These are phyloP conservation scores for Ernsta delagoae DNA, from an alignment of 2,888 invertebrate genomes.

Conservation along the genomic window DNA sequence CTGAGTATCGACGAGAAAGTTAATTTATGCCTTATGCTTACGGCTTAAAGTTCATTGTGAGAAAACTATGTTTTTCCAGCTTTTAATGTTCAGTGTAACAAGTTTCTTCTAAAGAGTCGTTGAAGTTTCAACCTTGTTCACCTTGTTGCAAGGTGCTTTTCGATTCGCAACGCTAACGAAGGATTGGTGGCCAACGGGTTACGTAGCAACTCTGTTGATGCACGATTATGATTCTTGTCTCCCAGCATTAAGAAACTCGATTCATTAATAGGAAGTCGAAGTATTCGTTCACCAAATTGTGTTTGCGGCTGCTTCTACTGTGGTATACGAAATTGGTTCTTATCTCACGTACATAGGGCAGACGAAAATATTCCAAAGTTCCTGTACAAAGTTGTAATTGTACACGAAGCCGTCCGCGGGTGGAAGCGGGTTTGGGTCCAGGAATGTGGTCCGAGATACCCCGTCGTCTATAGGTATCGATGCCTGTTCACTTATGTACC, in stretches of 20 bases:
- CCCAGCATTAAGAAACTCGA: slow-evolving; percentile 29
- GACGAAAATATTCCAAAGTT: slow-evolving; percentile 29
- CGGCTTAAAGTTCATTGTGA: slow-evolving; percentile 14
- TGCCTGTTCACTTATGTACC: slow-evolving; percentile 62
- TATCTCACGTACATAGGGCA: slow-evolving; percentile 40
- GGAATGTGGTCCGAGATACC: slow-evolving; percentile 82
- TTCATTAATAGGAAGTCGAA: slow-evolving; percentile 36
- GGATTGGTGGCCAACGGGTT: slow-evolving; percentile 37
- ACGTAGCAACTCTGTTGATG: slow-evolving; percentile 32
- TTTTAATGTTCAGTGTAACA: slow-evolving; percentile 24
- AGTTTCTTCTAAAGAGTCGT: slow-evolving; percentile 3
- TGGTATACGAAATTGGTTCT: slow-evolving; percentile 23
- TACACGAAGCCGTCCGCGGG: slow-evolving; percentile 55
- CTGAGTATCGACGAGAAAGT: neutral
- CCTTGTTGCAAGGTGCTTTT: neutral
- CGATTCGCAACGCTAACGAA: neutral
- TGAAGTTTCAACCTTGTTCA: slow-evolving; percentile 5
- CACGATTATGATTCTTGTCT: slow-evolving; percentile 30
- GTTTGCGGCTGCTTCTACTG: neutral
- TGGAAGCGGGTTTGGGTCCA: slow-evolving; percentile 58
- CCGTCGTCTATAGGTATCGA: slow-evolving; percentile 72
- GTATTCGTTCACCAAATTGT: slow-evolving; percentile 17
- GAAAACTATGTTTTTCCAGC: slow-evolving; percentile 3
- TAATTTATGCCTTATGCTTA: neutral
- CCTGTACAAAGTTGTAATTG: slow-evolving; percentile 45